Evolutionary conservation across 2,888 invertebrate species (phyloP).

Genomic region (Ischnura elegans): DNA sequence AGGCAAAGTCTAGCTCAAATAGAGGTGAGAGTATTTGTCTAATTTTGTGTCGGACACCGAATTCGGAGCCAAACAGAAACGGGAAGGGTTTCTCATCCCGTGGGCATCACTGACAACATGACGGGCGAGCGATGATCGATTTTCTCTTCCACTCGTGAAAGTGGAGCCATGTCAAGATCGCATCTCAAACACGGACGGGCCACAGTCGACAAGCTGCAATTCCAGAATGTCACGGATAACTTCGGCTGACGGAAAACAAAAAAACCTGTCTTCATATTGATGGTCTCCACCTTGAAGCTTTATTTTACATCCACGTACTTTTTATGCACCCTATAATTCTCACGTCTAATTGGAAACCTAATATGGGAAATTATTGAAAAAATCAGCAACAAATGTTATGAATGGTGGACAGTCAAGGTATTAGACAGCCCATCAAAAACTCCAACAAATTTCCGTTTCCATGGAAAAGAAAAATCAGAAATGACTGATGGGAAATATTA

Average conservation of each 20-base stretch:
- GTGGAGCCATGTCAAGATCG: slow-evolving; percentile 17
- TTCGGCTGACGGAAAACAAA: not conserved
- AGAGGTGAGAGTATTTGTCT: not conserved
- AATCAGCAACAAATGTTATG: too few species aligned
- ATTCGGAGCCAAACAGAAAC: not conserved
- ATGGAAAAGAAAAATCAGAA: too few species aligned
- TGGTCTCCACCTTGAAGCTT: not conserved
- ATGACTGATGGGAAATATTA: too few species aligned
- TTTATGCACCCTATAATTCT: too few species aligned
- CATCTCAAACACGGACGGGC: not conserved
- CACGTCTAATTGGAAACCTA: too few species aligned
- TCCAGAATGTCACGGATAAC: not conserved
- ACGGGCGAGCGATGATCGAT: not conserved
- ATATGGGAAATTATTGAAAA: too few species aligned
- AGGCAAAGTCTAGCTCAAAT: not conserved
- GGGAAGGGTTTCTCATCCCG: not conserved
- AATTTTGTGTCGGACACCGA: not conserved
- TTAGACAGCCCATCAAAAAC: too few species aligned
- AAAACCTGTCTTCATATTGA: not conserved
- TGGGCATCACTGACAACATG: not conserved
- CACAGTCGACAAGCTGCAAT: not conserved
- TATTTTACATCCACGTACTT: too few species aligned
- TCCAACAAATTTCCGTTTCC: too few species aligned
- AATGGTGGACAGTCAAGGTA: too few species aligned
- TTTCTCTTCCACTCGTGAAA: not conserved